Percentiles rank a stretch among this genome's conserved stretches.
phyloP scores from a whole-genome alignment of 2,113 vertebrate genomes.

The human region DNA sequence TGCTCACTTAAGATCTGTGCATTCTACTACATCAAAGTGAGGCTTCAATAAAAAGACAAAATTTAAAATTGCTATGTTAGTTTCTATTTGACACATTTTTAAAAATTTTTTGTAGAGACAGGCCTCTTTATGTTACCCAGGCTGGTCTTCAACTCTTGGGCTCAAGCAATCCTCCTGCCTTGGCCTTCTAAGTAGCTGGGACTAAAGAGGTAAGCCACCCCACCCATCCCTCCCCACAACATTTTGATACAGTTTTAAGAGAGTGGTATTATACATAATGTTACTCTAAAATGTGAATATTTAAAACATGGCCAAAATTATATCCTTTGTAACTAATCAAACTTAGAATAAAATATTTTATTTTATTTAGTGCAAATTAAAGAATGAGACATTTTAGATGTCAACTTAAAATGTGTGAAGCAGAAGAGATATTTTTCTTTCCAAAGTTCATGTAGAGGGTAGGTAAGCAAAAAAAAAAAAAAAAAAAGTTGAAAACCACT shows the following conservation, averaged over 20 bases:
- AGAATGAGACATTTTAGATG: constrained; percentile 7
- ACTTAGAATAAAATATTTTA: neutral
- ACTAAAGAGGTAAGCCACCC: too few species aligned
- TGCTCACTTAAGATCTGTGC: neutral
- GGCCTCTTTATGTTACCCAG: too few species aligned
- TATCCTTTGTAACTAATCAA: constrained; percentile 1
- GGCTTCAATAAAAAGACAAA: neutral
- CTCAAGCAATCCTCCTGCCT: too few species aligned
- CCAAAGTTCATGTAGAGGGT: neutral
- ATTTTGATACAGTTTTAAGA: neutral
- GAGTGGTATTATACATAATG: neutral
- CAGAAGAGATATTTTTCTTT: neutral
- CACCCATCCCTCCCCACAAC: too few species aligned
- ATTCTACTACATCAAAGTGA: neutral
- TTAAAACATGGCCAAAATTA: constrained; percentile 28
- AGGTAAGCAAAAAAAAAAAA: neutral
- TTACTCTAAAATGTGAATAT: constrained; percentile 46
- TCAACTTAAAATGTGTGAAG: constrained; percentile 48
- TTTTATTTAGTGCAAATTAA: too few species aligned
- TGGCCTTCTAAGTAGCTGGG: too few species aligned
- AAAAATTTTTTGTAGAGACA: neutral
- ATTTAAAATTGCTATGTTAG: neutral
- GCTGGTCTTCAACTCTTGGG: too few species aligned
- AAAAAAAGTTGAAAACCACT: neutral
- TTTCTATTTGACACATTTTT: neutral